phyloP scores from a whole-genome alignment of 2,888 invertebrate species.

The Apotomis turbidana region DNA sequence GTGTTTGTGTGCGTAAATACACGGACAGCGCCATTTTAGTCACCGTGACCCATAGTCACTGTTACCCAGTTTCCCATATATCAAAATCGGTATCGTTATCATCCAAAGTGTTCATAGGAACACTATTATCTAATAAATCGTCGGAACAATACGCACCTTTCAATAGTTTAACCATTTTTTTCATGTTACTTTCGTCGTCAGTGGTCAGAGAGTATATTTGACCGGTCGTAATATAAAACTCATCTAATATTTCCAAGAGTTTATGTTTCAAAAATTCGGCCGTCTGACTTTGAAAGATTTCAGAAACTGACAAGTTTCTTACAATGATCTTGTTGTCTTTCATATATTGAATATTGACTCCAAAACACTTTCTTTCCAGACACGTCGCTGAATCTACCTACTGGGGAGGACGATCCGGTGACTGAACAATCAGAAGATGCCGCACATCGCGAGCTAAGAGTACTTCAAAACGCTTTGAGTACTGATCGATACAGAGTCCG shows the following conservation, averaged over 20 bases:
- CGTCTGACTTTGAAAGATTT: not conserved
- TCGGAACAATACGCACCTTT: not conserved
- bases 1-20: constrained; percentile 8
- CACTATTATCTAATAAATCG: not conserved
- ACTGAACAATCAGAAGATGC: too few relatives aligned
- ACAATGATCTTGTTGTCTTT: not conserved
- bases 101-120: too few relatives aligned
- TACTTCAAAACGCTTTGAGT: too few relatives aligned
- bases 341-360: not conserved
- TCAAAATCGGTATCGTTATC: too few relatives aligned
- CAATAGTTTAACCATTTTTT: not conserved
- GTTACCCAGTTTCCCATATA: too few relatives aligned
- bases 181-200: constrained; percentile 4
- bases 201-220: constrained; percentile 6
- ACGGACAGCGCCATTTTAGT: not conserved
- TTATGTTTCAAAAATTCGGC: not conserved
- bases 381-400: not conserved
- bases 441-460: too few relatives aligned
- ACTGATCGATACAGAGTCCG: too few relatives aligned
- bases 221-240: not conserved
- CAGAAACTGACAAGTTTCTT: constrained; percentile 2
- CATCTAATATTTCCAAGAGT: not conserved
- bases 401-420: too few relatives aligned
- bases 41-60: too few relatives aligned
- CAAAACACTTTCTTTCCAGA: not conserved